These are phyloP conservation scores for Lymantria monacha DNA, from an alignment of 2,888 invertebrate species.

Conservation along the genomic window DNA sequence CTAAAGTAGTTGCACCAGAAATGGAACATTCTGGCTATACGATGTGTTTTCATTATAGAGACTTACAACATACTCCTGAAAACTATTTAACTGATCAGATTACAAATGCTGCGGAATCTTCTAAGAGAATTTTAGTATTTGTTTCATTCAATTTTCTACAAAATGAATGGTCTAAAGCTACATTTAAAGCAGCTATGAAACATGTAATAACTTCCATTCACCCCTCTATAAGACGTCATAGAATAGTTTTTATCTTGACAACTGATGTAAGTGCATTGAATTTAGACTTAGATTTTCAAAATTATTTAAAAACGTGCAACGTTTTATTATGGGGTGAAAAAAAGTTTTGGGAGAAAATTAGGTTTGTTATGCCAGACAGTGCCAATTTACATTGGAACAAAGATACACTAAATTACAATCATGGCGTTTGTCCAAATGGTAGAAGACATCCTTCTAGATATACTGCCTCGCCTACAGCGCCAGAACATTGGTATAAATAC, in stretches of 20 bases:
- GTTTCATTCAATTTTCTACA: conserved; percentile 91
- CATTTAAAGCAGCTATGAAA: conserved; percentile 91
- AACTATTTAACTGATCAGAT: conserved; percentile 84
- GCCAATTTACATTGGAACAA: conserved; percentile 84
- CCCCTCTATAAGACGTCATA: conserved; percentile 84
- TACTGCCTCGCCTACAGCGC: conserved; percentile 88
- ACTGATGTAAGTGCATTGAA: conserved; percentile 87
- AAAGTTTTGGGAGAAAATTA: conserved; percentile 94
- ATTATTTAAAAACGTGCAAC: conserved; percentile 86
- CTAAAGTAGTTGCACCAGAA: conserved; percentile 86
- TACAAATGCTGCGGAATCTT: conserved; percentile 84
- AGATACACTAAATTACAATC: conserved; percentile 78
- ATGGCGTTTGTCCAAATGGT: conserved; percentile 78
- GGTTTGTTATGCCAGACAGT: conserved; percentile 90
- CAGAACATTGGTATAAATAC: conserved; percentile 87
- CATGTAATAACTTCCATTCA: conserved; percentile 85
- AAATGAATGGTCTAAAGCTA: conserved; percentile 91
- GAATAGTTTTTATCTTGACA: conserved; percentile 79
- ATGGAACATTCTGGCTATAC: conserved; percentile 86
- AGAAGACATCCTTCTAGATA: conserved; percentile 84
- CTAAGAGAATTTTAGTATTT: conserved; percentile 88
- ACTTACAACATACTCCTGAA: conserved; percentile 81
- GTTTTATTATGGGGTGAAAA: conserved; percentile 91
- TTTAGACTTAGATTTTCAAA: conserved; percentile 89
- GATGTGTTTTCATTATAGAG: conserved; percentile 88